A percentile compares a stretch with the other conserved stretches of the same genome.
These are phyloP conservation scores for Meles meles DNA, from an alignment of 2,113 vertebrate species.

Conservation along the genomic window DNA sequence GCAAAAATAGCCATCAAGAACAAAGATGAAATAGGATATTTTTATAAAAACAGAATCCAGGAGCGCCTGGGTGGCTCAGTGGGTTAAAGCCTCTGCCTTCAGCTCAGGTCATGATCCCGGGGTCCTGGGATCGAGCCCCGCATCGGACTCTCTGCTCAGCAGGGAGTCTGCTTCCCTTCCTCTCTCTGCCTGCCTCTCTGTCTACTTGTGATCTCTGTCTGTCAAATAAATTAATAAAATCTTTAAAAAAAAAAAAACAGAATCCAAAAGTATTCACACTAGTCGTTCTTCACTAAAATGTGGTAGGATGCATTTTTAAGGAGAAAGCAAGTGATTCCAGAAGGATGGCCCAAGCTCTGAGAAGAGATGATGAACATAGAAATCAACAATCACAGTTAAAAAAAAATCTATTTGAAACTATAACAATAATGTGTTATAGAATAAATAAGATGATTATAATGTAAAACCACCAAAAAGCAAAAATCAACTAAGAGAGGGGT, in stretches of 20 bases:
- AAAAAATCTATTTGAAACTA: not conserved
- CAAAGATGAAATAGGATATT: not conserved
- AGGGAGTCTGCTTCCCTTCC: no score
- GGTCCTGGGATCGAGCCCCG: no score
- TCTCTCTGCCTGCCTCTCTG: no score
- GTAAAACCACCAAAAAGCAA: not conserved
- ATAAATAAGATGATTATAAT: not conserved
- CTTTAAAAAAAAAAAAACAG: no score
- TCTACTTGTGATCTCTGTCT: no score
- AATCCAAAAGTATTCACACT: not conserved
- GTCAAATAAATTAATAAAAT: no score
- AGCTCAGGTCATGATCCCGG: no score
- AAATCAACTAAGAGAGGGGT: not conserved
- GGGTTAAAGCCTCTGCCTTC: no score
- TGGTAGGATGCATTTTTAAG: not conserved
- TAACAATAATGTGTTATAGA: not conserved
- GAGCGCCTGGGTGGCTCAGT: no score
- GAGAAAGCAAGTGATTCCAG: not conserved
- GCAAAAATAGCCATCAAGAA: not conserved
- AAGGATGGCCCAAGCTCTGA: not conserved
- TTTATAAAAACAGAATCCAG: constrained; percentile 14
- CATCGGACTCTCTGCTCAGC: no score
- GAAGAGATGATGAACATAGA: not conserved
- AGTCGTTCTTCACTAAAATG: not conserved
- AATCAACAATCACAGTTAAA: not conserved